Evolutionary conservation across 2,797 vertebrate genomes (phyloP).

Genomic region (Takifugu ocellatus): DNA sequence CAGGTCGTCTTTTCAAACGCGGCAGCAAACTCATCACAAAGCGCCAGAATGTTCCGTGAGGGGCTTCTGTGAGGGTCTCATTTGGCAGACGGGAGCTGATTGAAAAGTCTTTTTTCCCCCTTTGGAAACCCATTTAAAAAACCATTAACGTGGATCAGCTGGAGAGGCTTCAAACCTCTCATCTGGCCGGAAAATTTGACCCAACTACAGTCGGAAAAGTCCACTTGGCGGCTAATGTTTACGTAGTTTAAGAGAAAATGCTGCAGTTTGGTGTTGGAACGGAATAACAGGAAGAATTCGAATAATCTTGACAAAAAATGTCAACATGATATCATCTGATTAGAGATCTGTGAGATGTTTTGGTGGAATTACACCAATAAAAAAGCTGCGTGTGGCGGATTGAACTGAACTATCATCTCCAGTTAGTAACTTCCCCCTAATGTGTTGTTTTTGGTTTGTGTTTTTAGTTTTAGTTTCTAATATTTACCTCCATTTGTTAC

Average conservation of each 20-base stretch:
- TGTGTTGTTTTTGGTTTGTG: no score
- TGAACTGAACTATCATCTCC: no score
- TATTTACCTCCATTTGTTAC: no score
- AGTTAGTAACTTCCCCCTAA: no score
- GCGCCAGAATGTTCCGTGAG: conserved; percentile 37
- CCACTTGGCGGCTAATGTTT: not conserved
- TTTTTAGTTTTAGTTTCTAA: no score
- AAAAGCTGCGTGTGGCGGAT: no score
- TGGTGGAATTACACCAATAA: no score
- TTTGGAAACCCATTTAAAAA: conserved; percentile 22
- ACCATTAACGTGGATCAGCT: conserved; percentile 31
- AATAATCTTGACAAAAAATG: not conserved
- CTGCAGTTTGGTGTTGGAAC: not conserved
- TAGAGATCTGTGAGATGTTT: no score
- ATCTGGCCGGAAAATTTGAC: conserved; percentile 28
- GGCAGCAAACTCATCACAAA: conserved; percentile 41
- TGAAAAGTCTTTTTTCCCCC: conserved; percentile 59
- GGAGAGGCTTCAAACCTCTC: conserved; percentile 35
- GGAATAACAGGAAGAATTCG: not conserved
- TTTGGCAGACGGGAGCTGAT: conserved; percentile 51
- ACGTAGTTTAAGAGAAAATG: no score
- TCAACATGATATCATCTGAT: no score
- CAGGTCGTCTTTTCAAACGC: conserved; percentile 51
- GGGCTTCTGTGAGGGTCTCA: conserved; percentile 44
- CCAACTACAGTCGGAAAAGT: conserved; percentile 23